These are phyloP conservation scores for Polyommatus iphigenia DNA, from an alignment of 2,888 invertebrate species.

Conservation along the genomic window DNA sequence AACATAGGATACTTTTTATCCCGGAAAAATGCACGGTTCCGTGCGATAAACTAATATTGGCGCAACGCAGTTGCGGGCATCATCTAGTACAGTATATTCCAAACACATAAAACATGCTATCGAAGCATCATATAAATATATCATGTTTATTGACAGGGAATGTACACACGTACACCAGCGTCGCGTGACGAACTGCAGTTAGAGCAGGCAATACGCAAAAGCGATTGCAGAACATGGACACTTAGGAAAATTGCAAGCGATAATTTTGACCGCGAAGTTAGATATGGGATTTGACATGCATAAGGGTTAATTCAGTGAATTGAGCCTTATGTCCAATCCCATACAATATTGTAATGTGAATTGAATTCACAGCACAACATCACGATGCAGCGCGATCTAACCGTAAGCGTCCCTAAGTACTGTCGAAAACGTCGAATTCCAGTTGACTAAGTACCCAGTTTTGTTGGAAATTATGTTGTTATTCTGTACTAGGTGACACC, in stretches of 20 bases:
- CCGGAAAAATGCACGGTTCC: too few relatives aligned
- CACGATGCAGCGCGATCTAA: too few relatives aligned
- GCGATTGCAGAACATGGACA: neutral
- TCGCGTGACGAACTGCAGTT: neutral
- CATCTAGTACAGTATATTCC: neutral
- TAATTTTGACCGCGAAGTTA: neutral
- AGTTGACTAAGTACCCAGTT: neutral
- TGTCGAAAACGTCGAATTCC: too few relatives aligned
- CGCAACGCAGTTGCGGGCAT: too few relatives aligned
- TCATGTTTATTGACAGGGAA: slow-evolving; percentile 21
- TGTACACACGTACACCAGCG: neutral
- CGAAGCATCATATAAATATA: slow-evolving; percentile 6
- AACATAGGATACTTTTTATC: too few relatives aligned
- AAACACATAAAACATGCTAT: neutral
- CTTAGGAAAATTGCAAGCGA: neutral
- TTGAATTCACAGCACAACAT: too few relatives aligned
- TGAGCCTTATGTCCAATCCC: too few relatives aligned
- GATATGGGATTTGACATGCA: neutral
- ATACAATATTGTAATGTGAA: too few relatives aligned
- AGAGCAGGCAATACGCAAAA: slow-evolving; percentile 18
- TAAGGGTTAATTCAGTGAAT: too few relatives aligned
- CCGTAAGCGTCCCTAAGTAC: too few relatives aligned
- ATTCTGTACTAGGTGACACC: neutral
- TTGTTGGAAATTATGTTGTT: neutral
- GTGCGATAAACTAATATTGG: too few relatives aligned